A percentile compares a stretch with the other conserved stretches of the same genome.
These are phyloP conservation scores for Drosophila nebulosa DNA, from an alignment of 1,140 invertebrate species.

Conservation along the genomic window DNA sequence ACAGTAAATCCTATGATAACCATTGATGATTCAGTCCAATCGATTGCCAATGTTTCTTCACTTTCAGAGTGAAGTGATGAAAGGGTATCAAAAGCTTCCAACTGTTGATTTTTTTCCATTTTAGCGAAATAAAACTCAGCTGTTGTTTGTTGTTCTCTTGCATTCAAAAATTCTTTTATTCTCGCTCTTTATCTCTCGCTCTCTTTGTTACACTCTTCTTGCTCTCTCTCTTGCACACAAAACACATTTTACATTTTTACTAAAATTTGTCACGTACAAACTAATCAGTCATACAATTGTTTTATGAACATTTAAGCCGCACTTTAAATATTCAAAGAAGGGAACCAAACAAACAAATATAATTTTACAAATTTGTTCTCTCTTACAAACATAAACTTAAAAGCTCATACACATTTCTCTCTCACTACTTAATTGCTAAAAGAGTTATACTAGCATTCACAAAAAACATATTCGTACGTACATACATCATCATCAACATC, in stretches of 20 bases:
- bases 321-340: slow-evolving; percentile 39
- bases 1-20: too few species aligned
- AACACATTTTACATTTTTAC: slow-evolving; percentile 67
- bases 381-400: slow-evolving; percentile 15
- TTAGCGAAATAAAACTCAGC: slow-evolving; percentile 65
- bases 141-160: slow-evolving; percentile 37
- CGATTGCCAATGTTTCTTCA: too few species aligned
- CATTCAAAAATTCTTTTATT: slow-evolving; percentile 77
- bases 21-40: too few species aligned
- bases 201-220: too few species aligned
- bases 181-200: slow-evolving; percentile 58
- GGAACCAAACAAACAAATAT: not conserved
- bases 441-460: slow-evolving; percentile 43
- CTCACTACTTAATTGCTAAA: slow-evolving; percentile 26
- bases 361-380: slow-evolving; percentile 8
- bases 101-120: too few species aligned
- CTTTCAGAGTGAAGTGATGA: too few species aligned
- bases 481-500: not conserved
- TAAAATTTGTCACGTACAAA: slow-evolving; percentile 70
- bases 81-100: too few species aligned
- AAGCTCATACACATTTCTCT: slow-evolving; percentile 22
- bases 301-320: slow-evolving; percentile 55
- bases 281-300: slow-evolving; percentile 77
- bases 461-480: slow-evolving; percentile 26
- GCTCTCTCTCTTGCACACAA: slow-evolving; percentile 61